Conservation (phyloP, 1,140 invertebrate species). For the Drosophila kohkoa region DNA sequence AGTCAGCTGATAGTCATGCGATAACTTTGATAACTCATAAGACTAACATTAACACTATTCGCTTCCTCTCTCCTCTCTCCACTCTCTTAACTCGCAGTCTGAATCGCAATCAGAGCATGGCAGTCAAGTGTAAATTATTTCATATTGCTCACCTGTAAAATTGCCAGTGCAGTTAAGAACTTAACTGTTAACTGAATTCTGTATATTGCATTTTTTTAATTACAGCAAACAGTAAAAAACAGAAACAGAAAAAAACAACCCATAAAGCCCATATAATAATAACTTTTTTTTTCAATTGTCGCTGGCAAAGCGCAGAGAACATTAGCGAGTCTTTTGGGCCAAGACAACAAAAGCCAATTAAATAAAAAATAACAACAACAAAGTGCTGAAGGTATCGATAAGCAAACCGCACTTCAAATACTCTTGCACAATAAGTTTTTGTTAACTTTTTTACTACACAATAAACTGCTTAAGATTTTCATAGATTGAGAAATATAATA, state of each 20-base stretch:
- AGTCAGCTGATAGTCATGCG: conserved; percentile 39
- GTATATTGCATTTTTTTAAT: conserved; percentile 36
- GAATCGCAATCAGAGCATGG: conserved; percentile 70
- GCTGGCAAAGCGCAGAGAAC: conserved; percentile 14
- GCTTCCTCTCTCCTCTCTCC: not conserved
- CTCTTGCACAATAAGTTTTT: not conserved
- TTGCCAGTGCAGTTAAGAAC: conserved; percentile 7
- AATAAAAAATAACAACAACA: conserved; percentile 13
- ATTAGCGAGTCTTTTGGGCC: conserved; percentile 15
- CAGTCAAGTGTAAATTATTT: conserved; percentile 65
- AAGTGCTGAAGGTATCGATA: too few species aligned
- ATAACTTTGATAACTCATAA: conserved; percentile 8
- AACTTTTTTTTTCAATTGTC: conserved; percentile 34
- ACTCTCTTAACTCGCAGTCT: not conserved
- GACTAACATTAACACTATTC: conserved; percentile 5
- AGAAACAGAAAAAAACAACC: not conserved
- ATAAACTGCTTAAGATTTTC: too few species aligned
- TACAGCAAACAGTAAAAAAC: not conserved
- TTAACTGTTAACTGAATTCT: conserved; percentile 22
- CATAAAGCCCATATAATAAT: conserved; percentile 31
- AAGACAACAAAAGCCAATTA: conserved; percentile 30
- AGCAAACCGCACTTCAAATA: not conserved
- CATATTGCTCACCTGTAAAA: conserved; percentile 19
- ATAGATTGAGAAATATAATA: too few species aligned
- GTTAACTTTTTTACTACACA: too few species aligned